Evolutionary conservation across 2,888 invertebrate species (phyloP), one percentile per base, ranked within the genome.

Genomic region (Ypsolopha sequella): DNA sequence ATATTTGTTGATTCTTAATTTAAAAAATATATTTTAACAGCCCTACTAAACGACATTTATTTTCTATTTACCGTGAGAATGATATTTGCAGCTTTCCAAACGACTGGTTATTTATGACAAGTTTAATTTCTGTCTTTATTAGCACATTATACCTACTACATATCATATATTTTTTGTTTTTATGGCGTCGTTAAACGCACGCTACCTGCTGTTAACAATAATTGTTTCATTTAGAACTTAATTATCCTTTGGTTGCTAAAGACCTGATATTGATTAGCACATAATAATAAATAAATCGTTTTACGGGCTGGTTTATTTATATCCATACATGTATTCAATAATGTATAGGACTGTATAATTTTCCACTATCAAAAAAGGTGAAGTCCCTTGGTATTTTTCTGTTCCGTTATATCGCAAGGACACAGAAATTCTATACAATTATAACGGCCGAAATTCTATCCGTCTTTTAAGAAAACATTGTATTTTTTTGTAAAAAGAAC

Each of bases 361-460:
- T 24, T 24, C 4, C 24, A 24, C 24, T 3, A 24, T 24, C 4
- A 24, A 24, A 24, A 24, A 24, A 24, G 24, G 24, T 24, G 24
- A 24, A 24, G 24, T 52, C 70, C 81, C 79, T 34, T 71, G 44
- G 41, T 8, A 14, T 65, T 66, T 62, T 54, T 36, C 48, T 68
- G 66, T 74, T 66, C 60, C 53, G 59, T 61, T 63, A 58, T 56
- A 56, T 63, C 59, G 65, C 64, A 62, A 65, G 65, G 68, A 77
- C 76, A 84, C 80, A 74, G 75, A 77, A 84, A 80, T 84, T 80
- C 80, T 85, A 84, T 85, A 85, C 82, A 86, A 86, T 86, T 85
- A 86, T 85, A 86, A 86, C 86, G 85, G 85, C 80, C 81, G 60
- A 84, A 81, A 85, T 79, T 76, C 82, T 86, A 86, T 86, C 85